Evolutionary conservation across 2,888 invertebrate genomes (phyloP), one percentile per base, ranked within the genome.

Genomic region (Melitaea athalia): DNA sequence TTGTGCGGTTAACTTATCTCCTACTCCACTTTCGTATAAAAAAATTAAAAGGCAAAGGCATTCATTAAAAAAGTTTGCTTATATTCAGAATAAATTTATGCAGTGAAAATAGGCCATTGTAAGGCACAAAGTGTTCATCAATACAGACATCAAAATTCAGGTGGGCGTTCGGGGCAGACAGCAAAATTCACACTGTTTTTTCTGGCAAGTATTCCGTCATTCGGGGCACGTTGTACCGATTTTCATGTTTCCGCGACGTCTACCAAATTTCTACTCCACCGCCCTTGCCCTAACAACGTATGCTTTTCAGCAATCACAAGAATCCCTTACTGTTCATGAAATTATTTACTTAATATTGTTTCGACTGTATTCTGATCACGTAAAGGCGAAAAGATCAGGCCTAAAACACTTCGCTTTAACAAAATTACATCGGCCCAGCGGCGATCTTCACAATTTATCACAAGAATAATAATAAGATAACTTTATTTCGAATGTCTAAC

Each of bases 201-300:
- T 53, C 53, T 52, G 45, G 67, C 63, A 66, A 64, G 62, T 59
- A 66, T 49, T 57, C 43, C 52, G 63, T 64, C 63, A 31, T 85
- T 85, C 87, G 12, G 31, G 64, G 77, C 89, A 88, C 89, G 88
- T 84, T 71, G 74, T 71, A 75, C 74, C 86, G 84, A 87, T 88
- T 87, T 86, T 86, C 84, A 82, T 84, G 83, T 84, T 84, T 80
- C 81, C 81, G 80, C 68, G 78, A 73, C 72, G 77, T 79, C 79
- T 78, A 75, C 76, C 77, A 76, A 84, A 84, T 83, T 82, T 79
- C 83, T 82, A 81, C 81, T 83, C 81, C 81, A 82, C 81, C 78
- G 77, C 78, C 76, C 75, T 76, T 79, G 78, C 81, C 78, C 70
- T 61, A 63, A 61, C 67, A 75, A 78, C 84, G 81, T 80, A 79